Evolutionary conservation across 2,797 vertebrate genomes (phyloP).

Genomic region (Siniperca obscura): DNA sequence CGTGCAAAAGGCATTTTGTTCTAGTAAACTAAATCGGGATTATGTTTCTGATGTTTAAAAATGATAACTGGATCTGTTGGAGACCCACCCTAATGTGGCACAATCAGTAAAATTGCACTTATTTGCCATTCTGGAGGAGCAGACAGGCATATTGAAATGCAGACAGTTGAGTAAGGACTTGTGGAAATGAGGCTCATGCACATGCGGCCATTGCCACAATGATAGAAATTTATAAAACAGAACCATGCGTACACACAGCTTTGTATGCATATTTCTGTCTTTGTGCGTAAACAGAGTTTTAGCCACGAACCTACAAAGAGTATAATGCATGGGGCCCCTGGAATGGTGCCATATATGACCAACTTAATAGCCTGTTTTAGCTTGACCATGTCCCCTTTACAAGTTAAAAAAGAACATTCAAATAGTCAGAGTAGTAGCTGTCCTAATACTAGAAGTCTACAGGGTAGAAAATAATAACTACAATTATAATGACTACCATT

Average conservation of each 20-base stretch:
- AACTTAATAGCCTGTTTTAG: neutral
- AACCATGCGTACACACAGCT: neutral
- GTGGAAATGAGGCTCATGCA: neutral
- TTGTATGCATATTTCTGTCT: neutral
- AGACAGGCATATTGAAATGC: neutral
- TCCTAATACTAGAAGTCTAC: neutral
- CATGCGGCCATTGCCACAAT: too few species aligned
- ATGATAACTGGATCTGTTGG: neutral
- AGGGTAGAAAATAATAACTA: neutral
- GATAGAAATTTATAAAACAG: too few species aligned
- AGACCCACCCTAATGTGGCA: neutral
- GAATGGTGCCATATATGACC: neutral
- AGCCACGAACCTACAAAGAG: neutral
- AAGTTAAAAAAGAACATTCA: neutral
- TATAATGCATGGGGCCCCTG: neutral
- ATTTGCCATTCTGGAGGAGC: neutral
- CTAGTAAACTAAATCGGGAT: too few species aligned
- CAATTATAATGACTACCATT: neutral
- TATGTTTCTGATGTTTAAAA: too few species aligned
- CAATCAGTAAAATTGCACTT: constrained; percentile 1
- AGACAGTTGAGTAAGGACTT: neutral
- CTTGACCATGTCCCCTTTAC: neutral
- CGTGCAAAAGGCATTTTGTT: too few species aligned
- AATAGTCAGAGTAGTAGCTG: neutral
- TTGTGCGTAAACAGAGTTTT: too few species aligned